Conservation (phyloP, 2,888 invertebrate species). For the Amphiduros pacificus region DNA sequence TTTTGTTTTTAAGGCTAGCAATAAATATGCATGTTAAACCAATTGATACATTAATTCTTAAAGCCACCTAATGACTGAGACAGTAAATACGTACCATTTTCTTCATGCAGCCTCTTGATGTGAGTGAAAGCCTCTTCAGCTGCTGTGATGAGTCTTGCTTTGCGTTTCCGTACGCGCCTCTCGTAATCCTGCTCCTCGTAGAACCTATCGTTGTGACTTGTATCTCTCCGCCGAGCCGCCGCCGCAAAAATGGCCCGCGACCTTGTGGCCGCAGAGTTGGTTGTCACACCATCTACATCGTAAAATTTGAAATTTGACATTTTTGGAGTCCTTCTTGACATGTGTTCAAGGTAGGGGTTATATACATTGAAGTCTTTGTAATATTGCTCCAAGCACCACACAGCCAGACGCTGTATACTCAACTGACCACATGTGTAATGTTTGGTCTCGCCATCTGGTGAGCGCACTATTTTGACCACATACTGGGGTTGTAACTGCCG, state of each 20-base stretch:
- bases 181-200: conserved; percentile 98
- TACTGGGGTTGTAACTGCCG: conserved; percentile 88
- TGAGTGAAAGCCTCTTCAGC: conserved; percentile 98
- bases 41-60: background rate
- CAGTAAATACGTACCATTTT: conserved; percentile 62
- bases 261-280: background rate
- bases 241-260: conserved; percentile 64
- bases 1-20: too few species aligned
- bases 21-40: too few species aligned
- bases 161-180: conserved; percentile 84
- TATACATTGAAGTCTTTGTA: conserved; percentile 94
- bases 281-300: conserved; percentile 77
- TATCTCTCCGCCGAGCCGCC: conserved; percentile 81
- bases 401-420: conserved; percentile 92
- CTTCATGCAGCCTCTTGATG: conserved; percentile 77
- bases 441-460: conserved; percentile 91
- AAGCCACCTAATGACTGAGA: too few species aligned
- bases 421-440: conserved; percentile 73
- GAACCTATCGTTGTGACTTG: conserved; percentile 91
- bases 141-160: conserved; percentile 86
- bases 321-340: conserved; percentile 40
- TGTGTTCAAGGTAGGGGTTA: conserved; percentile 75
- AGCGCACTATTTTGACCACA: conserved; percentile 73
- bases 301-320: conserved; percentile 78
- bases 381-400: conserved; percentile 91